Percentiles rank a stretch among this genome's conserved stretches.
phyloP scores from a whole-genome alignment of 2,797 vertebrate genomes.

The Phalanger gymnotis region DNA sequence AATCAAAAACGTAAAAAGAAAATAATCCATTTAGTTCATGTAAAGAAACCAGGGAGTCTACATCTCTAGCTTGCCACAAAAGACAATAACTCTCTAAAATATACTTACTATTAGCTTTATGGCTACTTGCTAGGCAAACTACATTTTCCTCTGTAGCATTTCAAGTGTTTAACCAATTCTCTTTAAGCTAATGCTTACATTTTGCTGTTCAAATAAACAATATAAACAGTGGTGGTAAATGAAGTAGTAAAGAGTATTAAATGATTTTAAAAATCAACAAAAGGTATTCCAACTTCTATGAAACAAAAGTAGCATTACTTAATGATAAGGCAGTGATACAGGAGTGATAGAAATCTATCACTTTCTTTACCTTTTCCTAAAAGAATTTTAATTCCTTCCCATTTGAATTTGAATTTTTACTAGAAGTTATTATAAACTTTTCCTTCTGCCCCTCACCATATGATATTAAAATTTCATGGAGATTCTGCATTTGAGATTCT shows the following conservation, averaged over 20 bases:
- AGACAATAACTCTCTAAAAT: background rate
- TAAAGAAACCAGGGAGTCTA: background rate
- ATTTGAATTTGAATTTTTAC: slow-evolving; percentile 37
- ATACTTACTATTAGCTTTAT: background rate
- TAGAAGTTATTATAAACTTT: slow-evolving; percentile 22
- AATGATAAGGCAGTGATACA: background rate
- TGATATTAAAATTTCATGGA: background rate
- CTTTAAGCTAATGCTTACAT: slow-evolving; percentile 1
- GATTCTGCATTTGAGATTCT: background rate
- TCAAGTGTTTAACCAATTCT: slow-evolving; percentile 33
- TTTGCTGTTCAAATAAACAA: slow-evolving; percentile 12
- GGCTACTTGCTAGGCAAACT: background rate
- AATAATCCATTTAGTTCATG: background rate
- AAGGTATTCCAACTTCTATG: background rate
- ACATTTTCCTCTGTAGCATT: slow-evolving; percentile 4
- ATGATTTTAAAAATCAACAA: slow-evolving; percentile 4
- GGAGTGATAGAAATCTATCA: background rate
- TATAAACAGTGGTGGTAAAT: slow-evolving; percentile 23
- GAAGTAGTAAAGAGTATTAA: slow-evolving; percentile 30
- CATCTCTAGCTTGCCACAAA: background rate
- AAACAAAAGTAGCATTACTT: slow-evolving; percentile 19
- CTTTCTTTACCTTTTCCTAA: background rate
- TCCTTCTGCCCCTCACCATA: background rate
- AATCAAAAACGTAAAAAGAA: slow-evolving; percentile 14
- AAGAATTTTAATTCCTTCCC: background rate